Base-by-base conservation (phyloP, 2,113 vertebrate species). In the Eurystomus gularis region DNA sequence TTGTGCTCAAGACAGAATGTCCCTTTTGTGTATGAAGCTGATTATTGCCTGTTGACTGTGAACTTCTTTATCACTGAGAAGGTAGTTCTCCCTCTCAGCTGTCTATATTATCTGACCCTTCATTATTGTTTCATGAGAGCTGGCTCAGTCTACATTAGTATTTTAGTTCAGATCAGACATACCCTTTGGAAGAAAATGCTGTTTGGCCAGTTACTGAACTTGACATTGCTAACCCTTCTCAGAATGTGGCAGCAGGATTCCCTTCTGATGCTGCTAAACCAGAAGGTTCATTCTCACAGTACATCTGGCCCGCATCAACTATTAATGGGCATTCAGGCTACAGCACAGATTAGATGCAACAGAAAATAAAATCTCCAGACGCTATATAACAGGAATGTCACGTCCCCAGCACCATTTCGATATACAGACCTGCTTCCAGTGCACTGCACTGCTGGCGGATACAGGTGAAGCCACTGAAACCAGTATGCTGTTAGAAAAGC, bases 71-170 rank as follows among this genome's bases (percentile, higher is more conserved):
- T 70, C 72, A 57, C 61, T 66, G 48, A 55, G 95, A 93, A 77
- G 24, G 77, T 87, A 79, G 52, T 46, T 70, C 66, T 94, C 39
- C 46, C 25, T 87, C 46, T 88, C 73, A 69, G 14, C 72, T 16
- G 0, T 60, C 76, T 65, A 29, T 18, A 88, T 86, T 73, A 42
- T 92, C 44, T 94, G 61, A 78, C 65, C 8, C 51, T 83, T 86
- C 58, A 2, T 55, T 92, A 13, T 31, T 90, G 69, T 92, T 95
- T 86, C 40, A 10, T 29, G 28, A 81, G n/a, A 71, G 44, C 49
- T 77, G 58, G 8, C 14, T 51, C 42, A 78, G 19, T 19, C 61
- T n/a, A 2, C 0, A 0, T 46, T 25, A 28, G 35, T 28, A n/a
- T 52, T 86, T 28, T 24, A 60, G 19, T 13, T 79, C 7, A 24